A percentile compares a stretch with the other conserved stretches of the same genome.
phyloP scores from a whole-genome alignment of 1,140 invertebrate genomes.

The Pemphigus obesinymphae region DNA sequence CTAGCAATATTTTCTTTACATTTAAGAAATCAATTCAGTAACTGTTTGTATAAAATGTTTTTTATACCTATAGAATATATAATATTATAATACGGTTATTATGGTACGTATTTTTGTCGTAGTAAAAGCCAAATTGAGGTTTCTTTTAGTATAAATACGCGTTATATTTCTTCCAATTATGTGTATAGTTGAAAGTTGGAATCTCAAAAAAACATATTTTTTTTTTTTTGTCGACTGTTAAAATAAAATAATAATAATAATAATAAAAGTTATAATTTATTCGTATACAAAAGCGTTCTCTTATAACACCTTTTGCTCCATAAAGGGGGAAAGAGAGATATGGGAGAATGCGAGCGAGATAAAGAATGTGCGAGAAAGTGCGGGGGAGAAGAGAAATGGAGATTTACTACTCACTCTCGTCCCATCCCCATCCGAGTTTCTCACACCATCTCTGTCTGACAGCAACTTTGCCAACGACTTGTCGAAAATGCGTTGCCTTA shows the following conservation, averaged over 20 bases:
- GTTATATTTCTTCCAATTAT: neutral
- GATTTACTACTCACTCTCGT: neutral
- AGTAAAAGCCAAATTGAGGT: neutral
- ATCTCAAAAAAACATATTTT: neutral
- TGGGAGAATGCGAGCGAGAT: no score
- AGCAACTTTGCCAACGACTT: slow-evolving; percentile 10
- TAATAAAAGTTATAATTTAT: slow-evolving; percentile 28
- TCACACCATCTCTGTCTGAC: neutral
- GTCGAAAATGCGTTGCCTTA: slow-evolving; percentile 1
- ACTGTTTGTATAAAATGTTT: no score
- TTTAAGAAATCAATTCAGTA: no score
- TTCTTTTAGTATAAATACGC: neutral
- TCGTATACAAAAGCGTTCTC: neutral
- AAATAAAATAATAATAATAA: neutral
- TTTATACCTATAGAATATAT: no score
- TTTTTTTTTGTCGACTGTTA: neutral
- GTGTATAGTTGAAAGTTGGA: neutral
- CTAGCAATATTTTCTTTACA: no score
- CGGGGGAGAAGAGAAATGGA: neutral
- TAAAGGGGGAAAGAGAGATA: no score
- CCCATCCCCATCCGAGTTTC: neutral
- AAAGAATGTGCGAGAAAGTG: neutral
- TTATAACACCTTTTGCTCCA: neutral
- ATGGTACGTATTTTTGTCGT: no score
- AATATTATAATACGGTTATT: no score